Conservation (phyloP, 2,797 vertebrate genomes). For the Scolopax rusticola region DNA sequence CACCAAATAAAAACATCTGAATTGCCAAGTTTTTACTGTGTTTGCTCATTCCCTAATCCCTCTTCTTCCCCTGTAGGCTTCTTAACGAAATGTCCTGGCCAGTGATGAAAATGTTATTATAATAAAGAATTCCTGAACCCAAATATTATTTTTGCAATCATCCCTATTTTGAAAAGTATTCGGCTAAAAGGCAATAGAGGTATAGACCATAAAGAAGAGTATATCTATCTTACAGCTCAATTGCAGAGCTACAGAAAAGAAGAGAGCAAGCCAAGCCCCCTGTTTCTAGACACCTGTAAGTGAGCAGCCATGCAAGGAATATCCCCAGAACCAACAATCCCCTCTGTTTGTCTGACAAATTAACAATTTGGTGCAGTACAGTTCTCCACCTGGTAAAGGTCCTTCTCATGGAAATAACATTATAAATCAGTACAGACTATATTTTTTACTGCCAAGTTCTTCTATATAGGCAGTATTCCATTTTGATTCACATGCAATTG, state of each 20-base stretch:
- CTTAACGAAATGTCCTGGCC: neutral
- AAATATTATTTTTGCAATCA: neutral
- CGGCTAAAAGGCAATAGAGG: neutral
- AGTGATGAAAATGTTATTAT: neutral
- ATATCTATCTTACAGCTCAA: neutral
- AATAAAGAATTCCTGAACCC: neutral
- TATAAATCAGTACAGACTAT: neutral
- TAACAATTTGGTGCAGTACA: neutral
- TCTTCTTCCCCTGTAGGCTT: neutral
- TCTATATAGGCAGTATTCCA: neutral
- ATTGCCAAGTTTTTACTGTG: neutral
- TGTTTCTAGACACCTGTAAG: conserved; percentile 2
- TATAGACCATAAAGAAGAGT: neutral
- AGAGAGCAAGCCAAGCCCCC: neutral
- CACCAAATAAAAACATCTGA: neutral
- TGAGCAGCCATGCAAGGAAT: neutral
- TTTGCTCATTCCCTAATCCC: neutral
- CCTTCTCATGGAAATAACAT: neutral
- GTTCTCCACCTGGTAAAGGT: neutral
- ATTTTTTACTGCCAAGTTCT: conserved; percentile 21
- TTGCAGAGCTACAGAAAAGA: neutral
- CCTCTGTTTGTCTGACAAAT: neutral
- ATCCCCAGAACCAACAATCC: neutral
- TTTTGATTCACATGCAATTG: conserved; percentile 26
- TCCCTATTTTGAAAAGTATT: neutral